Evolutionary conservation across 2,113 vertebrate species (phyloP), one percentile per base, ranked within the genome.

Genomic region (Apodemus sylvaticus): DNA sequence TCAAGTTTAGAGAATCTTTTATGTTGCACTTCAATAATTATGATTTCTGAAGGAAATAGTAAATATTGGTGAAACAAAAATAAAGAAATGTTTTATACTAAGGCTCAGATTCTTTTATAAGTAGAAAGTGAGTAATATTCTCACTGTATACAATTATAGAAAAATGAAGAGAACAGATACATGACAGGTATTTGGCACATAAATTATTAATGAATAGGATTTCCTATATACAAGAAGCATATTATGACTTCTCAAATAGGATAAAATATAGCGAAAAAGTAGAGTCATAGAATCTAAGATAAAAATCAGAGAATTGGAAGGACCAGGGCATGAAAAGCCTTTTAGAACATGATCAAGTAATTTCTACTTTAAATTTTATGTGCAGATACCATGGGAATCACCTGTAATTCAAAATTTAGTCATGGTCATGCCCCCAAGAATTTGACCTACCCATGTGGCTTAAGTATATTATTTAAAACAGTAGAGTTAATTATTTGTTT

Each of bases 401-500:
- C 48, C 8, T 36, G 5, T 74, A 60, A 64, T 79, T 85, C 17
- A 86, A 16, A 81, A 83, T 53, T n/a, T 6, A 1, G 0, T 20
- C 19, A 3, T 82, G 70, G 0, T 6, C 17, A 55, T 55, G 17
- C 16, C 77, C 53, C 78, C 26, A 71, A 42, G 91, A 26, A 79
- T 81, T 20, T 68, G 53, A 48, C 39, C 17, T 68, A 26, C n/a
- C 14, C 5, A 53, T 66, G 39, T 94, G 83, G 36, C 70, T 94
- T 77, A 86, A 24, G 39, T 76, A 20, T 53, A 19, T 70, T 71
- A 68, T 86, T 60, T 45, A 76, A 91, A 77, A 36, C 45, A 89
- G 17, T 62, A 86, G 76, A 89, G 14, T 70, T 92, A 71, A 88
- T 17, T n/a, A 34, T 51, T 48, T 70, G 34, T 91, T 94, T 94